Conservation (phyloP, 2,888 invertebrate genomes). For the Lapara coniferarum region DNA sequence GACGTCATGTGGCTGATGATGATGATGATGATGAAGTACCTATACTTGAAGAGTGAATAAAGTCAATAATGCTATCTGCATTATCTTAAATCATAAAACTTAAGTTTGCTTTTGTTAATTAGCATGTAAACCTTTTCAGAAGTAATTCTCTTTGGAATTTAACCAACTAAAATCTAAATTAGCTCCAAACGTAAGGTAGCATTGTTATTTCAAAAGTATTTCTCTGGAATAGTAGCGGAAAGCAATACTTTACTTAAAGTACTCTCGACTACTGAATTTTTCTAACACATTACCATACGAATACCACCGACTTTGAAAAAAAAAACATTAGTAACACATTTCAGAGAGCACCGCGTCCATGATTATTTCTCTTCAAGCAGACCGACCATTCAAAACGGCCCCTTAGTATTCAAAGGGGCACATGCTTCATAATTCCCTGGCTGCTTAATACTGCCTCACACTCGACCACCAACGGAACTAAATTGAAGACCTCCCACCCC, state of each 20-base stretch:
- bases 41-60: too few relatives aligned
- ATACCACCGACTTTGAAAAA: slow-evolving; percentile 46
- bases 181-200: not conserved
- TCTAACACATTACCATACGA: slow-evolving; percentile 60
- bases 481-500: slow-evolving; percentile 54
- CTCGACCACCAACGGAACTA: slow-evolving; percentile 67
- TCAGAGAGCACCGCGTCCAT: slow-evolving; percentile 56
- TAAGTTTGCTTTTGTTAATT: not conserved
- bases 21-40: too few relatives aligned
- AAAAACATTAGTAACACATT: slow-evolving; percentile 57
- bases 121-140: not conserved
- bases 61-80: too few relatives aligned
- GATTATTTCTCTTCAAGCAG: slow-evolving; percentile 42
- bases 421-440: slow-evolving; percentile 78
- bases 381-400: slow-evolving; percentile 63
- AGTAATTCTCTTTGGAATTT: not conserved
- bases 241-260: not conserved
- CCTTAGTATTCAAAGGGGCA: slow-evolving; percentile 78
- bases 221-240: not conserved
- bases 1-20: too few relatives aligned
- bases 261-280: slow-evolving; percentile 23
- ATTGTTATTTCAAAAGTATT: slow-evolving; percentile 8
- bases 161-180: not conserved
- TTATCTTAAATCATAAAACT: too few relatives aligned
- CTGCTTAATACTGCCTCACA: slow-evolving; percentile 76